phyloP scores from a whole-genome alignment of 2,888 invertebrate species.

The Epiblema foenella region DNA sequence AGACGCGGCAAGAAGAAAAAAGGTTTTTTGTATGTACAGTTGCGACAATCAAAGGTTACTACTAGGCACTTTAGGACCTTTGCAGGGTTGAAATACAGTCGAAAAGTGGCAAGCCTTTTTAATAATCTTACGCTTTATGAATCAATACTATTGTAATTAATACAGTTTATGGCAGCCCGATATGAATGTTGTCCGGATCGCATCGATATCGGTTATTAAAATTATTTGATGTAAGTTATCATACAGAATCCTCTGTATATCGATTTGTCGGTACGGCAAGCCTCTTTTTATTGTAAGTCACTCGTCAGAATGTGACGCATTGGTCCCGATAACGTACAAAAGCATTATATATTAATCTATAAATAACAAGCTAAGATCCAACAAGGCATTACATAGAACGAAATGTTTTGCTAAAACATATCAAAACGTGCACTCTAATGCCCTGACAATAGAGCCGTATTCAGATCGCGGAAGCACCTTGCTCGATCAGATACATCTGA shows the following conservation, averaged over 20 bases:
- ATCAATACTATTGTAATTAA: too few species aligned
- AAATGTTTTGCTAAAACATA: not conserved
- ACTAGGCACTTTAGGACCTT: too few species aligned
- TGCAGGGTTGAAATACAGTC: too few species aligned
- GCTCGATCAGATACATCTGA: too few species aligned
- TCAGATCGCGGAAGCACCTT: too few species aligned
- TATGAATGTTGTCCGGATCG: not conserved
- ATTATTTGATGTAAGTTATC: not conserved
- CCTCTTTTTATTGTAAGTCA: not conserved
- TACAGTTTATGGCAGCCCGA: not conserved
- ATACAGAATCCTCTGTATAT: not conserved
- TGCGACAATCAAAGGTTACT: too few species aligned
- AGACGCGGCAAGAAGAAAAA: not conserved
- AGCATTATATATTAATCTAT: slow-evolving; percentile 61
- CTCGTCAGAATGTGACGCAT: slow-evolving; percentile 51
- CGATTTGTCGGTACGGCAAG: not conserved
- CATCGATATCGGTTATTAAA: not conserved
- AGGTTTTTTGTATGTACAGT: too few species aligned
- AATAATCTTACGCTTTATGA: too few species aligned
- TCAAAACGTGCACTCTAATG: too few species aligned
- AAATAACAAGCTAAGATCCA: not conserved
- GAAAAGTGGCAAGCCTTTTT: too few species aligned
- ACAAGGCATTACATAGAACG: slow-evolving; percentile 4
- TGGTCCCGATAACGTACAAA: slow-evolving; percentile 68
- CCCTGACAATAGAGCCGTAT: too few species aligned